These are phyloP conservation scores for Xylocopa sonorina DNA, from an alignment of 1,140 invertebrate species.

Conservation along the genomic window DNA sequence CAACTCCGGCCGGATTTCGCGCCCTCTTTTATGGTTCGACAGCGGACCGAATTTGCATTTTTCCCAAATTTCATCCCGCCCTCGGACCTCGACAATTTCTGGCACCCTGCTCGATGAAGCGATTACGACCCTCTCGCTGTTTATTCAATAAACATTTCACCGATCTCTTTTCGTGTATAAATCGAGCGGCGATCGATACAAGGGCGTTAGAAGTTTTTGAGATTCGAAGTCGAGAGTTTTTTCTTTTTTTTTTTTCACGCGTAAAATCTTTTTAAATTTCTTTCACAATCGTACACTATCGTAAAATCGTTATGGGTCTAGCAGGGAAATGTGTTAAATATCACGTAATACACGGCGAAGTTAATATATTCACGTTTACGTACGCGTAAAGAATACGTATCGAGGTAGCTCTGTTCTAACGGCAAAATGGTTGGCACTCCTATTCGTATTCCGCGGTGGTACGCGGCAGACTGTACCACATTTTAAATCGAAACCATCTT, in stretches of 20 bases:
- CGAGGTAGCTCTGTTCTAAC: conserved; percentile 10
- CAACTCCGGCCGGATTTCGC: conserved; percentile 45
- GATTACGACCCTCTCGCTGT: conserved; percentile 12
- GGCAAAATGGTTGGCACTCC: conserved; percentile 32
- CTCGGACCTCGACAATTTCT: not conserved
- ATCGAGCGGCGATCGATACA: not conserved
- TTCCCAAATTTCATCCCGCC: conserved; percentile 51
- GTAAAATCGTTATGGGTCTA: too few species aligned
- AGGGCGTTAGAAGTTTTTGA: not conserved
- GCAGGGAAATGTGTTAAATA: not conserved
- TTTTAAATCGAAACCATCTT: conserved; percentile 36
- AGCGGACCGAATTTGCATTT: conserved; percentile 58
- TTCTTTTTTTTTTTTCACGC: too few species aligned
- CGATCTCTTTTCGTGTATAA: too few species aligned
- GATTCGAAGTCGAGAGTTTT: not conserved
- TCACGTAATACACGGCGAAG: not conserved
- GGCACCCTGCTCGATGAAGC: not conserved
- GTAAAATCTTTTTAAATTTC: too few species aligned
- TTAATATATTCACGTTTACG: not conserved
- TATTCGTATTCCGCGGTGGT: conserved; percentile 53
- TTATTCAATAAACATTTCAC: conserved; percentile 8
- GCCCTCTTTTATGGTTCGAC: conserved; percentile 59
- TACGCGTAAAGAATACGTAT: conserved; percentile 12
- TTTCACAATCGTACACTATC: too few species aligned
- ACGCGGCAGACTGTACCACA: conserved; percentile 16